Evolutionary conservation across 2,113 vertebrate genomes (phyloP).

Genomic region (Bujurquina vittata): DNA sequence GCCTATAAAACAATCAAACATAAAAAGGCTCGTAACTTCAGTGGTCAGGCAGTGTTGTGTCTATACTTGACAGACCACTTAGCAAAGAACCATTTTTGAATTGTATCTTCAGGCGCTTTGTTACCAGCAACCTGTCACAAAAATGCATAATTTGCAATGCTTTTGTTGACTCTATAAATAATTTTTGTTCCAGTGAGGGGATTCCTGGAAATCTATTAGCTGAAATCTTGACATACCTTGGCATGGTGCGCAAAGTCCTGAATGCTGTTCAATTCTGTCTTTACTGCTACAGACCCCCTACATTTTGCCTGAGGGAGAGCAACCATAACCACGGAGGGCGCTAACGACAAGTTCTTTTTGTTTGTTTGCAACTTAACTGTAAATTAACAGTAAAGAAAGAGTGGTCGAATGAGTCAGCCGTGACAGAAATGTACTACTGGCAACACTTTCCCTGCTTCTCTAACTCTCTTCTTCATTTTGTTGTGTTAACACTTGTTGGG

Average conservation of each 20-base stretch:
- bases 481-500: neutral
- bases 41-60: no score
- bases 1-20: no score
- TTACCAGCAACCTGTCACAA: no score
- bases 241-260: neutral
- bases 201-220: neutral
- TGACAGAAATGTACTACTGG: neutral
- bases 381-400: neutral
- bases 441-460: neutral
- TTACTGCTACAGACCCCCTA: neutral
- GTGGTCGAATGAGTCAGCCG: neutral
- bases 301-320: neutral
- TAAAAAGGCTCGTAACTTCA: no score
- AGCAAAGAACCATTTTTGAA: no score
- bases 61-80: no score
- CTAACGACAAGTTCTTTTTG: neutral
- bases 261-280: neutral
- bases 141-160: neutral
- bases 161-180: neutral
- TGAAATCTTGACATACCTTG: neutral
- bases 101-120: no score
- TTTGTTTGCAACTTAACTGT: neutral
- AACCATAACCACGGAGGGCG: neutral
- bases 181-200: neutral
- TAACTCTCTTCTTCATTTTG: neutral